Base-by-base conservation (phyloP, 2,113 vertebrate genomes). In the Corapipo altera region DNA sequence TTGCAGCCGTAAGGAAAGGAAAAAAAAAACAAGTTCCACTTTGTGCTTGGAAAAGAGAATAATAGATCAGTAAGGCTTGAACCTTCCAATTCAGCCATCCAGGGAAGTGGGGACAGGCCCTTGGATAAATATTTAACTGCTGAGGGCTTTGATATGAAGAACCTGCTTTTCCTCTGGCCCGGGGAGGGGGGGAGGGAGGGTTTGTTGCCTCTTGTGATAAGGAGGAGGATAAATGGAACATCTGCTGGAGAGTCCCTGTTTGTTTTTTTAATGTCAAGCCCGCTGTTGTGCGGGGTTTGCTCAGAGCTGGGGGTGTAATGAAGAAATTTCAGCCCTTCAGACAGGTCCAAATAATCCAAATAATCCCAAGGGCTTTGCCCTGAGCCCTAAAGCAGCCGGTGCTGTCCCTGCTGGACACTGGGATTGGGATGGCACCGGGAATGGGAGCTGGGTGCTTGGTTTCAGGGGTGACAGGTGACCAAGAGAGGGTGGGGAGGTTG, bases 21-120 rank as follows among this genome's bases (percentile, higher is more conserved):
- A 39, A 39, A 39, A 39, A 39, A 11, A n/a, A n/a, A n/a, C 39
- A 97, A 96, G 86, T 97, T 96, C 64, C 15, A 64, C 95, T 95
- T 93, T 39, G 89, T 89, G 66, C 95, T 95, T 24, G 8, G 83
- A 95, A 98, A 97, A 98, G 96, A 14, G 98, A 98, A 98, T 98
- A 97, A 97, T 93, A 97, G 96, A 98, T 98, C 97, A 98, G 97
- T 97, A 64, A 95, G 93, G 35, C 27, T 28, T 2, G 55, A 95
- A 70, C 88, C 91, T 96, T 67, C 71, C 91, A 96, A 90, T 83
- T 54, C 61, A 71, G 81, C 75, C 65, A 30, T 32, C 90, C 94
- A 59, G 92, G 78, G 94, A 90, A 86, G 71, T 1, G 4, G 87
- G 62, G 96, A 94, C 85, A 81, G 94, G 97, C 75, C 66, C 96